phyloP scores from a whole-genome alignment of 1,140 invertebrate genomes.

The Oryzaephilus surinamensis region DNA sequence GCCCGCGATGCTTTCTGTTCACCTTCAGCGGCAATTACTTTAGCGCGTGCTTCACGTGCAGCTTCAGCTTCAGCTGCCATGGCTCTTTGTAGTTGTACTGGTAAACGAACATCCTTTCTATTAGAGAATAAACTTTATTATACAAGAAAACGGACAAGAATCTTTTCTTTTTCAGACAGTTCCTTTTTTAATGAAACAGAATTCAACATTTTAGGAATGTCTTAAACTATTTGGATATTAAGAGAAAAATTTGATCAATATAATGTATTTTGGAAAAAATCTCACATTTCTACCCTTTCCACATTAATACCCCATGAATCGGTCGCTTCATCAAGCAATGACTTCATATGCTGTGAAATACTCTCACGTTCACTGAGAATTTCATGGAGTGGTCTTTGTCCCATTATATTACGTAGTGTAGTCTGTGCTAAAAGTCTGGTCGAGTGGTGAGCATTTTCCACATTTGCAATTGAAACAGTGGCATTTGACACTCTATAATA shows the following conservation, averaged over 20 bases:
- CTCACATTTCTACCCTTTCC: conserved; percentile 91
- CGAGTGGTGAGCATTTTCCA: conserved; percentile 91
- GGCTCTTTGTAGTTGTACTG: conserved; percentile 76
- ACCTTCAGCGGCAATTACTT: conserved; percentile 75
- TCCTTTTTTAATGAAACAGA: no score
- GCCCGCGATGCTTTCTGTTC: conserved; percentile 85
- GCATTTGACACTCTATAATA: conserved; percentile 93
- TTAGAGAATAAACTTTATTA: conserved; percentile 20
- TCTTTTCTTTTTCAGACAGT: no score
- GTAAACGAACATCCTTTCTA: conserved; percentile 87
- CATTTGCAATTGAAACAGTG: conserved; percentile 91
- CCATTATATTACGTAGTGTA: conserved; percentile 89
- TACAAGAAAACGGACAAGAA: background rate
- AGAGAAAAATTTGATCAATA: no score
- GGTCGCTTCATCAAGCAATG: conserved; percentile 80
- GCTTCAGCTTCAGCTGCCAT: conserved; percentile 91
- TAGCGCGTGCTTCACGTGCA: conserved; percentile 55
- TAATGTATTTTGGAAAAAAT: conserved; percentile 17
- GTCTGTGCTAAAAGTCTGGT: conserved; percentile 82
- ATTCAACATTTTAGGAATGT: no score
- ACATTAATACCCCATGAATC: conserved; percentile 96
- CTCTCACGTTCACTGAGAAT: conserved; percentile 90
- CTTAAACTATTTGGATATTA: no score
- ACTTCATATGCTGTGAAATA: conserved; percentile 81
- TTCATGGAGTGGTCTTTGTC: conserved; percentile 87